Conservation (phyloP, 2,797 vertebrate genomes). For the Tragelaphus eurycerus region DNA sequence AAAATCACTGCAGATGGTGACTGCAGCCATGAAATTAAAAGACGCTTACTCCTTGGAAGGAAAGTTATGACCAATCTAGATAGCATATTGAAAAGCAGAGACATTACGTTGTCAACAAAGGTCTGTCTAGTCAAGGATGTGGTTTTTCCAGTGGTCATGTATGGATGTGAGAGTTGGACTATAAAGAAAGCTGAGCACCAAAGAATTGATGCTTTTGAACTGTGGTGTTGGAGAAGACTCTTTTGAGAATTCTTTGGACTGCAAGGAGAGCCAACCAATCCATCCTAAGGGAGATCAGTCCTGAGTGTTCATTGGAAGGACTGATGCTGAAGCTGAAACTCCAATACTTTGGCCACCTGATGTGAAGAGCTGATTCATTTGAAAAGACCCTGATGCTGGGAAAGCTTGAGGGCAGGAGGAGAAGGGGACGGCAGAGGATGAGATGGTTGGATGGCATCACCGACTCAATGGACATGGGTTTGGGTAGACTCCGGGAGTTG, state of each 20-base stretch:
- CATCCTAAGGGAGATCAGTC: neutral
- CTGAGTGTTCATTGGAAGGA: neutral
- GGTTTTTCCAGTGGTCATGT: neutral
- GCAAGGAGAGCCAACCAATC: neutral
- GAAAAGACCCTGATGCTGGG: neutral
- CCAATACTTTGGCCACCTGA: neutral
- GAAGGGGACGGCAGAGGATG: neutral
- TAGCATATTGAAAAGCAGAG: neutral
- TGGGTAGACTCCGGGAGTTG: accelerated
- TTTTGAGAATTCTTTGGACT: neutral
- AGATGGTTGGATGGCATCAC: neutral
- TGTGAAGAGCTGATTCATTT: neutral
- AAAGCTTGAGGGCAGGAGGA: neutral
- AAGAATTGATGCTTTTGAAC: neutral
- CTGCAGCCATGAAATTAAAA: neutral
- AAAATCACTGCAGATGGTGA: neutral
- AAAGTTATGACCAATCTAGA: neutral
- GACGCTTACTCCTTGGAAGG: neutral
- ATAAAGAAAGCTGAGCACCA: accelerated
- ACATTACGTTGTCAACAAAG: neutral
- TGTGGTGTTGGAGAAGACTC: neutral
- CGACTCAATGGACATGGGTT: neutral
- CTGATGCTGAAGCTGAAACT: neutral
- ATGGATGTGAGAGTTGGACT: neutral
- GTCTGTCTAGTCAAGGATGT: neutral